Evolutionary conservation across 2,113 vertebrate species (phyloP).

Genomic region (Clarias gariepinus): DNA sequence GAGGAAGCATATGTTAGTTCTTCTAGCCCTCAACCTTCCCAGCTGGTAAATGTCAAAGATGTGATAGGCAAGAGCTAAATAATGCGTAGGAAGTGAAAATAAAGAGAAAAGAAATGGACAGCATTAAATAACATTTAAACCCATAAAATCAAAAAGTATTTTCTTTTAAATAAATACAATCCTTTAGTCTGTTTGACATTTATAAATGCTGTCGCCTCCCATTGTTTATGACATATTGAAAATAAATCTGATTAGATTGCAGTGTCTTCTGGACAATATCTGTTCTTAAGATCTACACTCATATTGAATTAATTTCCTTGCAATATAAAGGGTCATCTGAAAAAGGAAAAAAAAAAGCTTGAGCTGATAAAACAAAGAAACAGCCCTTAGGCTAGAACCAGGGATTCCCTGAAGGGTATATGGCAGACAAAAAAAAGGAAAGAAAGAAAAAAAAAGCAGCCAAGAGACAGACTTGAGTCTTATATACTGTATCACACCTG

Average conservation of each 20-base stretch:
- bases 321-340: not conserved
- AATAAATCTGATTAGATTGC: not conserved
- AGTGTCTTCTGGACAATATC: not conserved
- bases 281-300: not conserved
- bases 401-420: not conserved
- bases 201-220: not conserved
- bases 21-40: not conserved
- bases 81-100: not conserved
- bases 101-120: not conserved
- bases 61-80: not conserved
- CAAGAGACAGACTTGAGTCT: not conserved
- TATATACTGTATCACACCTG: conserved; percentile 15
- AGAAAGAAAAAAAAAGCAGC: not conserved
- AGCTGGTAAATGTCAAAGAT: not conserved
- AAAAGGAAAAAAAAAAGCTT: not conserved
- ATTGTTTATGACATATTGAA: not conserved
- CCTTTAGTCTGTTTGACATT: not conserved
- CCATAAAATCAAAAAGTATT: not conserved
- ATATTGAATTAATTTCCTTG: not conserved
- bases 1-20: not conserved
- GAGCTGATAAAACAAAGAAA: not conserved
- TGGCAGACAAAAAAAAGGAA: not conserved
- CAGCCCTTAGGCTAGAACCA: not conserved
- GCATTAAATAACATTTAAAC: not conserved
- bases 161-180: too few relatives aligned